These are phyloP conservation scores for Drosophila mauritiana DNA, from an alignment of 1,140 invertebrate genomes.

Conservation along the genomic window DNA sequence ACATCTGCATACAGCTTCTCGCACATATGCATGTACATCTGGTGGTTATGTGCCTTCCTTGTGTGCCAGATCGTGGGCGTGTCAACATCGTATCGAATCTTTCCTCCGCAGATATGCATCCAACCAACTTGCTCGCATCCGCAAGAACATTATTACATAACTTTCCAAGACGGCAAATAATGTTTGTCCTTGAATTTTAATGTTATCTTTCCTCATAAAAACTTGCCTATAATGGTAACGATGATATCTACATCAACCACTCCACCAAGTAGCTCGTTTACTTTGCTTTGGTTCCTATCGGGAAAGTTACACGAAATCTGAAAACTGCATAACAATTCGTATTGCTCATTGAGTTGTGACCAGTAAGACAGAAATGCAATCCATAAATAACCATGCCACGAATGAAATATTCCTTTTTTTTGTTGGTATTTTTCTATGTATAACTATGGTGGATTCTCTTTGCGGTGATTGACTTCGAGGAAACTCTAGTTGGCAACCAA, in stretches of 20 bases:
- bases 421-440: background rate
- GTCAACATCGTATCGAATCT: slow-evolving; percentile 28
- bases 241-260: background rate
- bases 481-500: slow-evolving; percentile 81
- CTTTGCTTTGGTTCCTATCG: background rate
- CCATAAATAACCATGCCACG: background rate
- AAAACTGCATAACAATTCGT: background rate
- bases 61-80: background rate
- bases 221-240: background rate
- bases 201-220: background rate
- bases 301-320: background rate
- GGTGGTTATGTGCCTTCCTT: slow-evolving; percentile 8
- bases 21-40: background rate
- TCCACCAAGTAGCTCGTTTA: background rate
- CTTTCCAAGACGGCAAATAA: background rate
- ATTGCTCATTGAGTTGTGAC: background rate
- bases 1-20: slow-evolving; percentile 12
- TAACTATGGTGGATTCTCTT: background rate
- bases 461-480: background rate
- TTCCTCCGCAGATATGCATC: background rate
- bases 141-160: background rate
- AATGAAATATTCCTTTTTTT: background rate
- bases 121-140: background rate
- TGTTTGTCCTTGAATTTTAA: background rate
- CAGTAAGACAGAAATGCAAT: background rate